Percentiles rank a stretch among this genome's conserved stretches.
Conservation (phyloP, 2,113 vertebrate genomes). For the Tychaedon coryphoeus region DNA sequence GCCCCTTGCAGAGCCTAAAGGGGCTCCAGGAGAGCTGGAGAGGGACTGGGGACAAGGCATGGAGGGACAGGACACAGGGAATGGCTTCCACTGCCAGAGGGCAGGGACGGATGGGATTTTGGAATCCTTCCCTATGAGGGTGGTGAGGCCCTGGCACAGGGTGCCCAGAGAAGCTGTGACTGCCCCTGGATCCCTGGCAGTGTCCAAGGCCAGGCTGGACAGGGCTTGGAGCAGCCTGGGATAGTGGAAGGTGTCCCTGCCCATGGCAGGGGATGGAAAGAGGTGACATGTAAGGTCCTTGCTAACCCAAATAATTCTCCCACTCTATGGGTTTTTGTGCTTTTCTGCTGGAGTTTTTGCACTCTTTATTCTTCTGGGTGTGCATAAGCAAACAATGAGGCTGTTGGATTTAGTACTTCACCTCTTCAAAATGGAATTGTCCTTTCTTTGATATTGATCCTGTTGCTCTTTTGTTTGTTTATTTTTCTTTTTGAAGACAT, state of each 20-base stretch:
- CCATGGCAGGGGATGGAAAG: fast-evolving
- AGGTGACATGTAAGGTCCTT: not conserved
- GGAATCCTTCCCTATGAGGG: fast-evolving
- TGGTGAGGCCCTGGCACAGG: not conserved
- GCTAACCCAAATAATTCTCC: not conserved
- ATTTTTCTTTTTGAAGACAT: not conserved
- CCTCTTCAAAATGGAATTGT: not conserved
- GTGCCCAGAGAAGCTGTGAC: not conserved
- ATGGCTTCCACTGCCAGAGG: not conserved
- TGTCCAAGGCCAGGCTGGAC: fast-evolving
- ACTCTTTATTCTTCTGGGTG: not conserved
- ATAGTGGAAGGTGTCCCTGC: fast-evolving
- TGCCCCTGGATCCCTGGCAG: not conserved
- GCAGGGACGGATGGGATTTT: too few species aligned
- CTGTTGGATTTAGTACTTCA: not conserved
- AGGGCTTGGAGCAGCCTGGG: fast-evolving
- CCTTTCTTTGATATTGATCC: not conserved
- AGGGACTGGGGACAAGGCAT: fast-evolving
- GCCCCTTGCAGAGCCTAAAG: not conserved
- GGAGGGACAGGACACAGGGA: not conserved
- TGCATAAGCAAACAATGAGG: not conserved
- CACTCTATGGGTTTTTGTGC: not conserved
- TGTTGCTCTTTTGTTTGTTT: not conserved
- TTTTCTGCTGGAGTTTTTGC: not conserved
- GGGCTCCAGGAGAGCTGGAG: not conserved